A percentile compares a stretch with the other conserved stretches of the same genome.
These are phyloP conservation scores for Globia sparganii DNA, from an alignment of 2,888 invertebrate genomes.

Conservation along the genomic window DNA sequence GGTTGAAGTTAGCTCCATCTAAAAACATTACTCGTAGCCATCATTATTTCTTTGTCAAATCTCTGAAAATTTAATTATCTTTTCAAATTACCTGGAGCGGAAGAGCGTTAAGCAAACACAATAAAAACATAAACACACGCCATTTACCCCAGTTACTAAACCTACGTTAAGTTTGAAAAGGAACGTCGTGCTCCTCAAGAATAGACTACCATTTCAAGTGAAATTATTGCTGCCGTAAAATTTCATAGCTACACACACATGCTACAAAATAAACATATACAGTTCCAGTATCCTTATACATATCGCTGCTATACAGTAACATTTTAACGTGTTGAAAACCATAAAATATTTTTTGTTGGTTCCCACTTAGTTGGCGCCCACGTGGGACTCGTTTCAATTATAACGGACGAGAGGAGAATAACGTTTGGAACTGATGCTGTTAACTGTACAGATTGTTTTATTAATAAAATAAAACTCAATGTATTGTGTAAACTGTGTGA, in stretches of 20 bases:
- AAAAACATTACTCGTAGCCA: constrained; percentile 24
- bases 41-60: constrained; percentile 45
- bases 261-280: constrained; percentile 41
- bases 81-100: constrained; percentile 43
- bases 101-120: constrained; percentile 46
- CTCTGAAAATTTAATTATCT: constrained; percentile 49
- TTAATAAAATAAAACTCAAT: constrained; percentile 37
- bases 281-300: constrained; percentile 23
- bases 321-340: constrained; percentile 55
- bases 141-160: constrained; percentile 60
- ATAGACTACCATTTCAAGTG: constrained; percentile 37
- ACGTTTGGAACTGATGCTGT: constrained; percentile 38
- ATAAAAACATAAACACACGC: constrained; percentile 59
- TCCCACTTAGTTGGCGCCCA: constrained; percentile 69
- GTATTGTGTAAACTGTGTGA: constrained; percentile 19
- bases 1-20: constrained; percentile 14
- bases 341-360: constrained; percentile 61
- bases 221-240: constrained; percentile 63
- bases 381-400: constrained; percentile 68
- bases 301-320: constrained; percentile 16
- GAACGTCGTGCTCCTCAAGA: constrained; percentile 42
- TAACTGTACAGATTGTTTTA: constrained; percentile 42
- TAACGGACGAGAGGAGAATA: constrained; percentile 47
- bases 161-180: constrained; percentile 43
- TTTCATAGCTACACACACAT: constrained; percentile 50